Evolutionary conservation across 2,113 vertebrate species (phyloP).

Genomic region (Atlantisia rogersi): DNA sequence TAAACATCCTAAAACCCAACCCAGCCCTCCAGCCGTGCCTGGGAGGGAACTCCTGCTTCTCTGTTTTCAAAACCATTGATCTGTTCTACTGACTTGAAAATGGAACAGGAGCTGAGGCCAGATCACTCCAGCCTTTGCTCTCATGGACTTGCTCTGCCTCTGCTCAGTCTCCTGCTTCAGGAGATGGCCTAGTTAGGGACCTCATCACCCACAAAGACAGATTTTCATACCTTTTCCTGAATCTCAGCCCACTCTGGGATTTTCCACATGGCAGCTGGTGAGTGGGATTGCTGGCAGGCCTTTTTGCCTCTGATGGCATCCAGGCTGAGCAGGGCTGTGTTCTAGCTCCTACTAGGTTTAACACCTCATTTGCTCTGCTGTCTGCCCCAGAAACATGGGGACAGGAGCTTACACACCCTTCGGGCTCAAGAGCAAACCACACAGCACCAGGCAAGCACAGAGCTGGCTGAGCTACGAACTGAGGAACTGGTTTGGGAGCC

Average conservation of each 20-base stretch:
- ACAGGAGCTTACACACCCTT: not conserved
- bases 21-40: not conserved
- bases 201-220: not conserved
- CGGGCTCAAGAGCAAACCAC: not conserved
- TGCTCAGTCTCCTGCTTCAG: not conserved
- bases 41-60: not conserved
- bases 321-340: constrained; percentile 28
- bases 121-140: not conserved
- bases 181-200: constrained; percentile 11
- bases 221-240: constrained; percentile 7
- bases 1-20: not conserved
- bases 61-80: not conserved
- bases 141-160: not conserved
- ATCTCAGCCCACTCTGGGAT: not conserved
- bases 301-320: not conserved
- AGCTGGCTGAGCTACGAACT: fast-evolving
- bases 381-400: not conserved
- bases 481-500: not conserved
- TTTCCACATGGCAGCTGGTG: constrained; percentile 37
- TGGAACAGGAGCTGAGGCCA: not conserved
- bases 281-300: constrained; percentile 58
- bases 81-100: not conserved
- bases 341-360: constrained; percentile 30
- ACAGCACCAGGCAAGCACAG: not conserved
- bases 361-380: constrained; percentile 10